A percentile compares a stretch with the other conserved stretches of the same genome.
These are phyloP conservation scores for Rhabditophanes sp. DNA, from an alignment of 2,888 invertebrate species.

Conservation along the genomic window DNA sequence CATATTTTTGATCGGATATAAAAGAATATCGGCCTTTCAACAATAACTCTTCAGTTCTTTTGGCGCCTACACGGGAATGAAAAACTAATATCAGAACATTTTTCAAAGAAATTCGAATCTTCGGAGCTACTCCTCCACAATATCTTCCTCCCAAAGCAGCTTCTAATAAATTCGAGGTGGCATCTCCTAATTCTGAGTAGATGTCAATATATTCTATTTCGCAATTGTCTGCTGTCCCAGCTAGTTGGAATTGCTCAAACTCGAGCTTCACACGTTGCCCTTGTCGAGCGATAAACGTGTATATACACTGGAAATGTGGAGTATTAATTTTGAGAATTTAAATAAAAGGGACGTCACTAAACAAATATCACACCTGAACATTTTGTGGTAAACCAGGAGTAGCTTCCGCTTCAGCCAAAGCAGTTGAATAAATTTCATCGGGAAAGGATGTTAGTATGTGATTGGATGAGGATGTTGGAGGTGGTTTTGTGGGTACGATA, in stretches of 20 bases:
- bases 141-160: constrained; percentile 46
- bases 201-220: constrained; percentile 48
- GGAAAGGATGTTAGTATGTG: background rate
- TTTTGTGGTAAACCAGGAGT: too few relatives aligned
- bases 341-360: too few relatives aligned
- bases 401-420: too few relatives aligned
- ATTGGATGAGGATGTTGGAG: constrained; percentile 2
- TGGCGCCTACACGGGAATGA: constrained; percentile 44
- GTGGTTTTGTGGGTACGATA: constrained; percentile 19
- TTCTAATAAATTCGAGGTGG: constrained; percentile 44
- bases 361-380: too few relatives aligned
- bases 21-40: constrained; percentile 46
- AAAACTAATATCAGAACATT: constrained; percentile 47
- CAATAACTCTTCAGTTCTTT: constrained; percentile 23
- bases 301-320: constrained; percentile 42
- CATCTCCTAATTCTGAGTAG: constrained; percentile 45
- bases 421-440: too few relatives aligned
- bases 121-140: constrained; percentile 48
- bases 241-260: constrained; percentile 46
- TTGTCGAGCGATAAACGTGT: constrained; percentile 47
- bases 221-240: constrained; percentile 47
- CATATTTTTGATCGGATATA: constrained; percentile 45
- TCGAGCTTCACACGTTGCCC: constrained; percentile 46
- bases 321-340: too few relatives aligned
- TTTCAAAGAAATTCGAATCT: constrained; percentile 43